A percentile compares a stretch with the other conserved stretches of the same genome.
These are phyloP conservation scores for Micronisus gabar DNA, from an alignment of 2,113 vertebrate genomes.

Conservation along the genomic window DNA sequence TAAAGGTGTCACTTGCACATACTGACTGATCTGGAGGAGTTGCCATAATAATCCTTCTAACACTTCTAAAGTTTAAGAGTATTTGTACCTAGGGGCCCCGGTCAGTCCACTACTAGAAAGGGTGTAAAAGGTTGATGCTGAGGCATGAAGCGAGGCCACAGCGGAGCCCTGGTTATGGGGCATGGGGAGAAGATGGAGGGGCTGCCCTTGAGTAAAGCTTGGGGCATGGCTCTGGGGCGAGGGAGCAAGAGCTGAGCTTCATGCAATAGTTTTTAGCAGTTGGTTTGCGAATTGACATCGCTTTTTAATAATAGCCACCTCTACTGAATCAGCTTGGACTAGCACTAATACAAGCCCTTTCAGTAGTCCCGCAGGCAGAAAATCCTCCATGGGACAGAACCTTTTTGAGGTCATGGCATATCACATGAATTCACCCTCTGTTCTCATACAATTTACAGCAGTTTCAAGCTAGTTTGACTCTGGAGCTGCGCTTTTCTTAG, in stretches of 20 bases:
- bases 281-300: background rate
- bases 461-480: background rate
- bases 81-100: background rate
- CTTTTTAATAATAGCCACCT: background rate
- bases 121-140: background rate
- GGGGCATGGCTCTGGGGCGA: background rate
- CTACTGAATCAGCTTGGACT: background rate
- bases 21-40: background rate
- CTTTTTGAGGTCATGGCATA: background rate
- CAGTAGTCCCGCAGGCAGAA: background rate
- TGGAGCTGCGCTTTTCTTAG: background rate
- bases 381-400: background rate
- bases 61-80: background rate
- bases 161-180: rapidly evolving
- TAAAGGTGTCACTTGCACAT: background rate
- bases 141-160: background rate
- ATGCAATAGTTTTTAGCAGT: background rate
- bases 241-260: background rate
- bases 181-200: background rate
- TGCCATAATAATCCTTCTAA: background rate
- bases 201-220: background rate
- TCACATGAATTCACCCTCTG: background rate
- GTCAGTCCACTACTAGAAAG: background rate
- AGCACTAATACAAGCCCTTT: background rate
- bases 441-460: background rate